Percentiles rank a stretch among this genome's conserved stretches.
Conservation (phyloP, 2,888 invertebrate genomes). For the Prosopocoilus inquinatus region DNA sequence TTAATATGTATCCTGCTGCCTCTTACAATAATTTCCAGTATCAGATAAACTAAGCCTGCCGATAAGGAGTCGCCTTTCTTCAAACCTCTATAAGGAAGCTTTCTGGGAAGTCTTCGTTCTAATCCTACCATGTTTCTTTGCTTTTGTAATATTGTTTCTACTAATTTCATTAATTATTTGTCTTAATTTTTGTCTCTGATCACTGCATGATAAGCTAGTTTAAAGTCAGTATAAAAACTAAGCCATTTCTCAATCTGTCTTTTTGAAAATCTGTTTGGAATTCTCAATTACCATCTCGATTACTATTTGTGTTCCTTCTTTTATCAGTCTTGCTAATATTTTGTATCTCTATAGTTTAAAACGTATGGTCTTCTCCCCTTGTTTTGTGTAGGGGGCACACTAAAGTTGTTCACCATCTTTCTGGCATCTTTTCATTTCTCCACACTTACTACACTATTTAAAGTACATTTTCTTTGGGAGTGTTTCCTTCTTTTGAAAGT, state of each 20-base stretch:
- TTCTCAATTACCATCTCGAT: not conserved
- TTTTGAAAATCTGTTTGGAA: not conserved
- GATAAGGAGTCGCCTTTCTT: not conserved
- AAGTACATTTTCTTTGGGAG: not conserved
- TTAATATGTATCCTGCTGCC: not conserved
- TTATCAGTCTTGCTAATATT: not conserved
- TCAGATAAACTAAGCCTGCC: not conserved
- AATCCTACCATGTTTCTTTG: not conserved
- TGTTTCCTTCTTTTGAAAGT: not conserved
- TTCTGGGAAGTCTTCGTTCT: not conserved
- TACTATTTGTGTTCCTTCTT: not conserved
- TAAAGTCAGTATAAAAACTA: not conserved
- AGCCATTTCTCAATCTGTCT: not conserved
- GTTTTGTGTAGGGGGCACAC: not conserved
- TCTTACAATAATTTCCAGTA: not conserved
- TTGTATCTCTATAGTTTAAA: not conserved
- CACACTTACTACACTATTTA: not conserved
- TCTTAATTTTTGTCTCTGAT: not conserved
- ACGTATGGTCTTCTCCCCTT: not conserved
- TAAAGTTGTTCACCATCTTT: not conserved
- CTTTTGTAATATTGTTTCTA: not conserved
- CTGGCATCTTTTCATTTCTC: not conserved
- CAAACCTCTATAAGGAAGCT: not conserved
- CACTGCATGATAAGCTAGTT: not conserved
- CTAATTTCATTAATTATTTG: not conserved